Evolutionary conservation across 2,888 invertebrate species (phyloP).

Genomic region (Psylliodes chrysocephalus): DNA sequence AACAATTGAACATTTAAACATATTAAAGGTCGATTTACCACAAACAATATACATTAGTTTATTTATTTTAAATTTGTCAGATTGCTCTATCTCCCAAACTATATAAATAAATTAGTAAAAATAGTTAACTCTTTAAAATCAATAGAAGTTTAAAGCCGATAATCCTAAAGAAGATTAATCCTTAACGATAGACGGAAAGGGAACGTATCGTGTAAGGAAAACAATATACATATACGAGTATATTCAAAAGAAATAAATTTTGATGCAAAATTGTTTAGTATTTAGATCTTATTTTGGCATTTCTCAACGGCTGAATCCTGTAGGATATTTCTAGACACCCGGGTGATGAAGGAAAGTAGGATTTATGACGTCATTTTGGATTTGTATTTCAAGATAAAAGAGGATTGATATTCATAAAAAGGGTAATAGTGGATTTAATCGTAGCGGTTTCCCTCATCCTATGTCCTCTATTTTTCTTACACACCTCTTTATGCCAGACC

Average conservation of each 20-base stretch:
- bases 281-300: not conserved
- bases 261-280: not conserved
- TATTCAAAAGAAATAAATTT: not conserved
- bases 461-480: slow-evolving; percentile 4
- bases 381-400: slow-evolving; percentile 5
- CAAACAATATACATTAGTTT: too few species aligned
- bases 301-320: not conserved
- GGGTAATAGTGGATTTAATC: slow-evolving; percentile 7
- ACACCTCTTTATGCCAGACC: not conserved
- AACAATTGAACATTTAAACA: too few species aligned
- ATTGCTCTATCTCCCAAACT: too few species aligned
- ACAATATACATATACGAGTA: too few species aligned
- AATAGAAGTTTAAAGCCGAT: too few species aligned
- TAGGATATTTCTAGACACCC: slow-evolving; percentile 3
- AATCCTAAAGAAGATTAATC: not conserved
- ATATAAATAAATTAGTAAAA: too few species aligned
- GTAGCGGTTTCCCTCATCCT: not conserved
- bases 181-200: not conserved
- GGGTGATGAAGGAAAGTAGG: not conserved
- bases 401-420: slow-evolving; percentile 9
- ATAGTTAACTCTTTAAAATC: too few species aligned
- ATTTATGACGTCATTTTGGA: slow-evolving; percentile 12
- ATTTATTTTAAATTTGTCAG: too few species aligned
- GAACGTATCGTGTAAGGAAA: not conserved
- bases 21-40: too few species aligned